These are phyloP conservation scores for Hirtodrosophila trivittata DNA, from an alignment of 2,888 invertebrate species.

Conservation along the genomic window DNA sequence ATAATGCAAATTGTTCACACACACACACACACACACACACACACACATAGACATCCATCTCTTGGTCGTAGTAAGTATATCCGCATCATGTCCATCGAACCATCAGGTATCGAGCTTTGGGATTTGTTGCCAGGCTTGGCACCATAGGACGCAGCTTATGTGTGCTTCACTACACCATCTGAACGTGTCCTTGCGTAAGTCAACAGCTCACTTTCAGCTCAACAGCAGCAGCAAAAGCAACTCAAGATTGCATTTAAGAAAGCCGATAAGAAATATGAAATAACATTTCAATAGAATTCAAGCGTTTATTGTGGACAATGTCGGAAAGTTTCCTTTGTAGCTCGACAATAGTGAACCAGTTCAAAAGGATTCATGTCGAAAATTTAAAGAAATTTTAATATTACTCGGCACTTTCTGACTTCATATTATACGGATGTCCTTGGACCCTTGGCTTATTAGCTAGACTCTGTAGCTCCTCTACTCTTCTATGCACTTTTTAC, in stretches of 20 bases:
- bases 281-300: slow-evolving; percentile 13
- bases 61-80: slow-evolving; percentile 8
- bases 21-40: slow-evolving; percentile 47
- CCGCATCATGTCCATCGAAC: slow-evolving; percentile 53
- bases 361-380: too few species aligned
- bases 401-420: too few species aligned
- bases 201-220: slow-evolving; percentile 31
- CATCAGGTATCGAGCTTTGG: slow-evolving; percentile 74
- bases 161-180: slow-evolving; percentile 27
- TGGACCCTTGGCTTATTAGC: too few species aligned
- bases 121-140: slow-evolving; percentile 50
- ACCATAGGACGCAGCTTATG: slow-evolving; percentile 57
- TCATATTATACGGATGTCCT: too few species aligned
- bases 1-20: slow-evolving; percentile 75
- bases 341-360: too few species aligned
- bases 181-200: slow-evolving; percentile 59
- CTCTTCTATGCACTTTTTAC: too few species aligned
- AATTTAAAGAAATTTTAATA: too few species aligned
- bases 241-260: slow-evolving; percentile 25
- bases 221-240: slow-evolving; percentile 8
- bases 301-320: neutral
- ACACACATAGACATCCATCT: slow-evolving; percentile 11
- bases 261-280: neutral
- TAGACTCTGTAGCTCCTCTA: too few species aligned
- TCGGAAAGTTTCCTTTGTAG: too few species aligned